These are phyloP conservation scores for Ia io DNA, from an alignment of 2,113 vertebrate species.

Conservation along the genomic window DNA sequence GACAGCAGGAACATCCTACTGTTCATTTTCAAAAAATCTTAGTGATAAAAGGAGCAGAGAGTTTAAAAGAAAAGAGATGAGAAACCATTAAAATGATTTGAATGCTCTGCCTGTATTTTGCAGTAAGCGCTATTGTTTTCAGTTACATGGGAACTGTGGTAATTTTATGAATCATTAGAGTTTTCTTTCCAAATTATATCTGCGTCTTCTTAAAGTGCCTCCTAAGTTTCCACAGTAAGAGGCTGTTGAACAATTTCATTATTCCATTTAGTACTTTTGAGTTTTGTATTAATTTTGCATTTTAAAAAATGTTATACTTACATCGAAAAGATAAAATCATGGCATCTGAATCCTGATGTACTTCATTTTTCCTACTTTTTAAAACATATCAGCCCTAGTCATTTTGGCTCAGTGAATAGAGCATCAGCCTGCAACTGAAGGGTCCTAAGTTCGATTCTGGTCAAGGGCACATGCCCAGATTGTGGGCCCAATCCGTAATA, in stretches of 20 bases:
- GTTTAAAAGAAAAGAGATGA: slow-evolving; percentile 62
- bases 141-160: slow-evolving; percentile 49
- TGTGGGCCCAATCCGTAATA: too few species aligned
- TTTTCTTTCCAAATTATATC: slow-evolving; percentile 66
- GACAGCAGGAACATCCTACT: slow-evolving; percentile 61
- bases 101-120: slow-evolving; percentile 50
- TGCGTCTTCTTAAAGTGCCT: slow-evolving; percentile 31
- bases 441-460: too few species aligned
- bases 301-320: slow-evolving; percentile 24
- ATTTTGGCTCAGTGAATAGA: too few species aligned
- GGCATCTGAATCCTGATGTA: slow-evolving; percentile 22
- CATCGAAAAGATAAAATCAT: slow-evolving; percentile 46
- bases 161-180: slow-evolving; percentile 73
- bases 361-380: slow-evolving; percentile 43
- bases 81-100: slow-evolving; percentile 61
- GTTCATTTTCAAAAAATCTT: slow-evolving; percentile 60
- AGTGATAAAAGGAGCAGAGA: slow-evolving; percentile 63
- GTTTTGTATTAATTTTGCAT: slow-evolving; percentile 52
- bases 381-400: not conserved
- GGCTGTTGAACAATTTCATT: slow-evolving; percentile 40
- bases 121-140: slow-evolving; percentile 53
- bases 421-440: too few species aligned
- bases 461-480: too few species aligned
- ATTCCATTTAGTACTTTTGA: slow-evolving; percentile 37
- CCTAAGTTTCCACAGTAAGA: slow-evolving; percentile 20